Evolutionary conservation across 2,888 invertebrate species (phyloP).

Genomic region (Abrostola triplasia): DNA sequence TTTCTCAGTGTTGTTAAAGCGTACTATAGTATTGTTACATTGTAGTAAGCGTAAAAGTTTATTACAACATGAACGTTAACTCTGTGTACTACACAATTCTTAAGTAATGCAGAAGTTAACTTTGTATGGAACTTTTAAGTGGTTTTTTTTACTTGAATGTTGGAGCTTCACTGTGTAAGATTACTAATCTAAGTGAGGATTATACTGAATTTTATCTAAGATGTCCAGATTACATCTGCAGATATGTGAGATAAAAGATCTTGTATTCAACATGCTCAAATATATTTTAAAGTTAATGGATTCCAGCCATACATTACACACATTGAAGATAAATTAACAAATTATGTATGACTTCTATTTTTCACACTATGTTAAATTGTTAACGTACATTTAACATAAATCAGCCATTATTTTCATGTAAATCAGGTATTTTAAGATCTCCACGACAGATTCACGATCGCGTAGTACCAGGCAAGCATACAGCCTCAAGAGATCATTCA

Average conservation of each 20-base stretch:
- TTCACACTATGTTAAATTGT: not conserved
- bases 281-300: not conserved
- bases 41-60: slow-evolving; percentile 28
- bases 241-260: not conserved
- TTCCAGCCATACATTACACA: not conserved
- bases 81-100: slow-evolving; percentile 11
- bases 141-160: not conserved
- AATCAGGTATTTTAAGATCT: slow-evolving; percentile 36
- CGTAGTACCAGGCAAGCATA: slow-evolving; percentile 45
- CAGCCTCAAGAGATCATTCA: slow-evolving; percentile 56
- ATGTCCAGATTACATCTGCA: not conserved
- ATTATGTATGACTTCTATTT: not conserved
- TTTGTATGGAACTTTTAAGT: too few relatives aligned
- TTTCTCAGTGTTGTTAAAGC: slow-evolving; percentile 25
- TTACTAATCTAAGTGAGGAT: slow-evolving; percentile 1
- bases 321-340: not conserved
- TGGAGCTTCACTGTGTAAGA: not conserved
- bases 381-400: not conserved
- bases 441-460: slow-evolving; percentile 22
- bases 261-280: too few relatives aligned
- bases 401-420: slow-evolving; percentile 15
- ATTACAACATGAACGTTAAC: slow-evolving; percentile 30
- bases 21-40: not conserved
- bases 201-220: not conserved
- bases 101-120: not conserved